A percentile compares a stretch with the other conserved stretches of the same genome.
phyloP scores from a whole-genome alignment of 1,140 invertebrate species.

The Bemisia tabaci region DNA sequence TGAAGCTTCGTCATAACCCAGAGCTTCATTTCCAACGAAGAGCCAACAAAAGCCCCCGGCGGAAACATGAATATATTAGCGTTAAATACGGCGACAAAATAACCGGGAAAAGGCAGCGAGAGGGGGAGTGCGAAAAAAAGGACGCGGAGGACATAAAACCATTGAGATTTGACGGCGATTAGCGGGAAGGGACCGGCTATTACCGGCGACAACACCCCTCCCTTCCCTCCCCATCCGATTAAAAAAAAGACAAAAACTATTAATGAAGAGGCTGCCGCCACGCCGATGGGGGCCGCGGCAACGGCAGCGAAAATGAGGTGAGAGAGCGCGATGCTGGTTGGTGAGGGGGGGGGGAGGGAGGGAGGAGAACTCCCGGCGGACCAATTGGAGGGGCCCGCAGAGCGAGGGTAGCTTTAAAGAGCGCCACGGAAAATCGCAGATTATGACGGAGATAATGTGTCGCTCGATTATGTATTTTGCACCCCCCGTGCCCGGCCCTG shows the following conservation, averaged over 20 bases:
- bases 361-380: conserved; percentile 7
- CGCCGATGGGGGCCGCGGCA: background rate
- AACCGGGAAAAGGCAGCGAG: too few species aligned
- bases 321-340: conserved; percentile 7
- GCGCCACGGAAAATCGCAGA: background rate
- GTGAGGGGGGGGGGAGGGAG: conserved; percentile 4
- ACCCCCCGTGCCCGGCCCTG: background rate
- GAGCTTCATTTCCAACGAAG: too few species aligned
- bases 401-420: background rate
- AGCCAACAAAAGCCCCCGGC: too few species aligned
- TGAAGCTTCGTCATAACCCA: too few species aligned
- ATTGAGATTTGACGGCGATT: too few species aligned
- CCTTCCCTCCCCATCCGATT: background rate
- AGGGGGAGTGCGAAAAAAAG: too few species aligned
- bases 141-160: too few species aligned
- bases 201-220: background rate
- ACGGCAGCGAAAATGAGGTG: conserved; percentile 10
- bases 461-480: background rate
- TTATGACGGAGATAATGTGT: background rate
- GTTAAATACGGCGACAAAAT: too few species aligned
- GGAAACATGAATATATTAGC: too few species aligned
- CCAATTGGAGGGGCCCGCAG: conserved; percentile 1
- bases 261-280: background rate
- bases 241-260: too few species aligned
- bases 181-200: background rate